Conservation (phyloP, 2,113 vertebrate species). For the Periophthalmus modestus region DNA sequence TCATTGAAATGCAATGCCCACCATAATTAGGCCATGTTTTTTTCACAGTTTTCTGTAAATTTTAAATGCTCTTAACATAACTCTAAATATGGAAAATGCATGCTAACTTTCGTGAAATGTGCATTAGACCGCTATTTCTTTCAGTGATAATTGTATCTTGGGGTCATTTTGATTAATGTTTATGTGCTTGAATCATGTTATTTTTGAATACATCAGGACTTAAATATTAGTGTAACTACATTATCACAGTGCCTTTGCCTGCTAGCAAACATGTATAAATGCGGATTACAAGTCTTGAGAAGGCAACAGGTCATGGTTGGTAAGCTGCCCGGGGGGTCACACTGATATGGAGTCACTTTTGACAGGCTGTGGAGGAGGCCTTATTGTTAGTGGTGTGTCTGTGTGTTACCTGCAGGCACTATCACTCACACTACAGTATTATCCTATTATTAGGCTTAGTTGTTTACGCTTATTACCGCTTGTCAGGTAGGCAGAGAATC, state of each 20-base stretch:
- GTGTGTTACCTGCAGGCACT: slow-evolving; percentile 79
- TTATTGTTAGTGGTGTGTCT: slow-evolving; percentile 79
- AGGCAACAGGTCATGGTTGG: slow-evolving; percentile 80
- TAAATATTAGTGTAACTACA: slow-evolving; percentile 78
- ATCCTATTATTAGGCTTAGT: slow-evolving; percentile 87
- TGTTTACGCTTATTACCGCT: slow-evolving; percentile 81
- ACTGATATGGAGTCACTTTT: slow-evolving; percentile 78
- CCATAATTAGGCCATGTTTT: slow-evolving; percentile 41
- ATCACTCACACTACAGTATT: slow-evolving; percentile 79
- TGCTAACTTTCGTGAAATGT: slow-evolving; percentile 64
- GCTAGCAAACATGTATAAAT: slow-evolving; percentile 74
- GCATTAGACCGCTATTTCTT: slow-evolving; percentile 59
- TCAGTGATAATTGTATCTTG: slow-evolving; percentile 64
- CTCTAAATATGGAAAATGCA: slow-evolving; percentile 58
- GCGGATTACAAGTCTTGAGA: slow-evolving; percentile 77
- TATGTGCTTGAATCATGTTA: slow-evolving; percentile 53
- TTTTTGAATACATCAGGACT: slow-evolving; percentile 70
- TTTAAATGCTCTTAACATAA: slow-evolving; percentile 49
- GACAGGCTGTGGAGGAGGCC: slow-evolving; percentile 82
- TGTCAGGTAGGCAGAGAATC: slow-evolving; percentile 82
- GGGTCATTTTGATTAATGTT: slow-evolving; percentile 62
- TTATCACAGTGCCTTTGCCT: slow-evolving; percentile 74
- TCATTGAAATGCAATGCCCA: slow-evolving; percentile 47
- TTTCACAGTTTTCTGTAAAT: slow-evolving; percentile 43
- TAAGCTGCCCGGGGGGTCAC: slow-evolving; percentile 78